phyloP scores from a whole-genome alignment of 2,888 invertebrate species.

The Euplagia quadripunctaria region DNA sequence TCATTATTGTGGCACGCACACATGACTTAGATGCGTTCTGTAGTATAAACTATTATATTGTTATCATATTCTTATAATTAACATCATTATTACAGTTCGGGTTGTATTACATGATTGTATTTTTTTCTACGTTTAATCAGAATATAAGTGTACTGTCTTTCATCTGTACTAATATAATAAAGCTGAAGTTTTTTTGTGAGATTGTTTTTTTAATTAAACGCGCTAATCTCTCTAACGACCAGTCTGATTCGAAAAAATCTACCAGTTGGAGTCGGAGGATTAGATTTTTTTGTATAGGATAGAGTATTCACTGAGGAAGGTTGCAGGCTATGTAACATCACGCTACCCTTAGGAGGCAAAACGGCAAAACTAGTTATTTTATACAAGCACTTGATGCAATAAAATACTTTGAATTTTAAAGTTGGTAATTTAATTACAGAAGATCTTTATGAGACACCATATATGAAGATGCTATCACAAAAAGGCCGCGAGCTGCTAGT shows the following conservation, averaged over 20 bases:
- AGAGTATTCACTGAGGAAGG: too few relatives aligned
- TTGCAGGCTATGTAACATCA: too few relatives aligned
- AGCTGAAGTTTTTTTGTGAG: too few relatives aligned
- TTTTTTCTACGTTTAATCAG: not conserved
- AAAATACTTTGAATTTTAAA: not conserved
- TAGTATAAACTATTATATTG: not conserved
- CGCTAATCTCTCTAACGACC: too few relatives aligned
- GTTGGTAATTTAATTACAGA: not conserved
- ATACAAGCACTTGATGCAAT: not conserved
- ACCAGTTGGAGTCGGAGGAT: not conserved
- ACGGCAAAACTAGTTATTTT: too few relatives aligned
- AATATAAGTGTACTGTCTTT: not conserved
- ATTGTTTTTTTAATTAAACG: too few relatives aligned
- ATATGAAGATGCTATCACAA: conserved; percentile 25
- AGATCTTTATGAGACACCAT: conserved; percentile 10
- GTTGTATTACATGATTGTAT: not conserved
- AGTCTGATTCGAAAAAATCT: too few relatives aligned
- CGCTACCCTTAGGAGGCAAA: too few relatives aligned
- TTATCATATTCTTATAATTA: not conserved
- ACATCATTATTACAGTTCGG: not conserved
- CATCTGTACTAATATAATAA: too few relatives aligned
- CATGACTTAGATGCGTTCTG: too few relatives aligned
- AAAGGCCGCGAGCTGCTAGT: conserved; percentile 48
- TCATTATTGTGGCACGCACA: too few relatives aligned
- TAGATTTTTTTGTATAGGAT: not conserved